Evolutionary conservation across 2,888 invertebrate species (phyloP), one percentile per base, ranked within the genome.

Genomic region (Oxyteleia sp.): DNA sequence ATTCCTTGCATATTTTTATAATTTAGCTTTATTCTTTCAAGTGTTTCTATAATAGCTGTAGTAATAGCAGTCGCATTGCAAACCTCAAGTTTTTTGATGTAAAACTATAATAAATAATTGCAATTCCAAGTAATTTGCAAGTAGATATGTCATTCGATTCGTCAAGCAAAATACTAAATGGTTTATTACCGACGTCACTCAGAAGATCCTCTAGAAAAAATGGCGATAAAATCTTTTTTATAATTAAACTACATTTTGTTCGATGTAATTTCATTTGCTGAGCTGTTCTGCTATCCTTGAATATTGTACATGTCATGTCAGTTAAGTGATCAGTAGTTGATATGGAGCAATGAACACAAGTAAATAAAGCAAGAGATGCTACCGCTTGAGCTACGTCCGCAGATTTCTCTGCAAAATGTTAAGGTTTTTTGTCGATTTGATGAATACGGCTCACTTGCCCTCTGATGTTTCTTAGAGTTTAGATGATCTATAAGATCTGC

Each of bases 1-100:
- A 92, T 89, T 26, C 90, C 91, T 51, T 79, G 82, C 82, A 89
- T 81, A 57, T 91, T 88, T 63, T 49, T 4, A 7, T 47, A 47
- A 35, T 64, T 13, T 20, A 64, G n/a, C 1, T 11, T 10, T 8
- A 49, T 15, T 8, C 11, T 4, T 15, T 43, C 10, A 8, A 76
- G 16, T 3, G 75, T 49, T 2, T n/a, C 10, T 35, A 41, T 32
- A 8, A 64, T n/a, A 0, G 64, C 75, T n/a, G n/a, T n/a, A 20
- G 4, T 16, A 26, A 51, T 51, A n/a, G 26, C 16, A 1, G 7
- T 2, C 8, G 51, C 51, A n/a, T 51, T 15, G 29, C 51, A 23
- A 1, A 4, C 15, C 13, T 51, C 15, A n/a, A n/a, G n/a, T n/a
- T n/a, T n/a, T n/a, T n/a, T n/a, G n/a, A n/a, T n/a, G n/a, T n/a